A percentile compares a stretch with the other conserved stretches of the same genome.
phyloP scores from a whole-genome alignment of 2,113 vertebrate species.

The Cyphomyrus discorhynchus region DNA sequence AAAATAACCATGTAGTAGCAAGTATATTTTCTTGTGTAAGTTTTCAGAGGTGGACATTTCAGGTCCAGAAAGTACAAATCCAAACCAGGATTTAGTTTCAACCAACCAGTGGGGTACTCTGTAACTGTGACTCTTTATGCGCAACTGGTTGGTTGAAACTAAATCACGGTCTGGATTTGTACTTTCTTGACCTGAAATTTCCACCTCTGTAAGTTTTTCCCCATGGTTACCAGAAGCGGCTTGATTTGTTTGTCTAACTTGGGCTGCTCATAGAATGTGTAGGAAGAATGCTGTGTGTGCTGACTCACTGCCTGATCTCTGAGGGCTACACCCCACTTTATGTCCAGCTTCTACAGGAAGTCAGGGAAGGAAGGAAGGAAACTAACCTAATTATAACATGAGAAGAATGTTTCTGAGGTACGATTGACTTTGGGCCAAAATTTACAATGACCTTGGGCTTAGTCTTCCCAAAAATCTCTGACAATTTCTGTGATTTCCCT shows the following conservation, averaged over 20 bases:
- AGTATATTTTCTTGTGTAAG: background rate
- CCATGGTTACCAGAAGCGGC: background rate
- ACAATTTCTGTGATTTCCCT: background rate
- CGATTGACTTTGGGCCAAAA: background rate
- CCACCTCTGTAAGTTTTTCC: background rate
- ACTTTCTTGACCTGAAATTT: too few relatives aligned
- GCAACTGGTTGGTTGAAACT: too few relatives aligned
- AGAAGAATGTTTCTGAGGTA: constrained; percentile 6
- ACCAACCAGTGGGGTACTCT: too few relatives aligned
- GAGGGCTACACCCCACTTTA: background rate
- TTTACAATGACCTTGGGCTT: background rate
- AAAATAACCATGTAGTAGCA: background rate
- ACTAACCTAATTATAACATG: constrained; percentile 1
- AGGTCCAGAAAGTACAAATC: too few relatives aligned
- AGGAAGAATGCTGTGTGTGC: background rate
- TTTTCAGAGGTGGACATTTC: background rate
- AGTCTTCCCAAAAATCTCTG: background rate
- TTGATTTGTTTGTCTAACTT: background rate
- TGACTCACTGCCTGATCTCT: background rate
- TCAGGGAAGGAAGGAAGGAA: background rate
- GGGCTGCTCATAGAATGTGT: background rate
- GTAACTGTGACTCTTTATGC: too few relatives aligned
- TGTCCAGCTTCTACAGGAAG: background rate
- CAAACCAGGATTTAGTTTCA: too few relatives aligned
- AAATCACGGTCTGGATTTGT: too few relatives aligned